Percentiles rank a stretch among this genome's conserved stretches.
Conservation (phyloP, 2,888 invertebrate genomes). For the Diploptera punctata region DNA sequence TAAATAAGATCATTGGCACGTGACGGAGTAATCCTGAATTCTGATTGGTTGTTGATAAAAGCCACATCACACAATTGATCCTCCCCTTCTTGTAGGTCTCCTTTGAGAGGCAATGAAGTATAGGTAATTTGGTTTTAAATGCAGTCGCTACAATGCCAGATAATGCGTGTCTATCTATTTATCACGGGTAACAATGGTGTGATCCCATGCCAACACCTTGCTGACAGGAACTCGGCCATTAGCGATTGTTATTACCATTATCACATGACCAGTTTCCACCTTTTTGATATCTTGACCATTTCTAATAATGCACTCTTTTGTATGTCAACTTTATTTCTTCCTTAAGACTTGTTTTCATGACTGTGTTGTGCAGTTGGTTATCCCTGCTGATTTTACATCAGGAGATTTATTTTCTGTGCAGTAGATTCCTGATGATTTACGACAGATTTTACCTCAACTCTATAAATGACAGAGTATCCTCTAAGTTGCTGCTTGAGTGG, state of each 20-base stretch:
- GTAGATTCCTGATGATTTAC: no score
- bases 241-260: background rate
- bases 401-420: no score
- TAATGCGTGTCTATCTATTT: background rate
- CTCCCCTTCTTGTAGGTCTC: background rate
- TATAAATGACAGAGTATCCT: no score
- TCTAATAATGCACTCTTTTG: no score
- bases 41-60: constrained; percentile 3
- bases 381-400: no score
- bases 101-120: constrained; percentile 42
- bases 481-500: no score
- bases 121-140: constrained; percentile 44
- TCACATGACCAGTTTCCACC: no score
- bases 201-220: constrained; percentile 9
- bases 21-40: constrained; percentile 8
- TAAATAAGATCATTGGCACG: constrained; percentile 15
- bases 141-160: constrained; percentile 24
- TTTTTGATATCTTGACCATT: no score
- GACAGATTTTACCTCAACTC: no score
- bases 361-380: no score
- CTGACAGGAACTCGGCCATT: background rate
- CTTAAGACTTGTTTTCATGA: no score
- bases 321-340: no score
- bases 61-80: constrained; percentile 13
- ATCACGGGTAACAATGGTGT: background rate